phyloP scores from a whole-genome alignment of 1,140 invertebrate species.

The Manduca sexta region DNA sequence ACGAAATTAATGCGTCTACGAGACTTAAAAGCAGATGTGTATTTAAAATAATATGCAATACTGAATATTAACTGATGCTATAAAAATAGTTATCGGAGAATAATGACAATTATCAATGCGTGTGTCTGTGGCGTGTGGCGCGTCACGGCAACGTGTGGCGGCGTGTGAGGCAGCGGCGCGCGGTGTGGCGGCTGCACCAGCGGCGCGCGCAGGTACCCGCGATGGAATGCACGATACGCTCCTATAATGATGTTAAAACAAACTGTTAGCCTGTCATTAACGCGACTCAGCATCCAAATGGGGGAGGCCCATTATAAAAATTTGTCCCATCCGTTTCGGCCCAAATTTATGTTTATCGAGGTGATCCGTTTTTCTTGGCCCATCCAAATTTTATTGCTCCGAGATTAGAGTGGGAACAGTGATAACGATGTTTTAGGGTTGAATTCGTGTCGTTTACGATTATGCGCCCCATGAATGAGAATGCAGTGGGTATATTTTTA shows the following conservation, averaged over 20 bases:
- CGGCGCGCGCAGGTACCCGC: slow-evolving; percentile 43
- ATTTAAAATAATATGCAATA: not conserved
- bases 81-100: not conserved
- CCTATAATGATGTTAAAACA: slow-evolving; percentile 73
- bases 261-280: slow-evolving; percentile 71
- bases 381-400: slow-evolving; percentile 66
- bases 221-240: slow-evolving; percentile 70
- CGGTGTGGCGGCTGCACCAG: too few species aligned
- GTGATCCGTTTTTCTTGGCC: slow-evolving; percentile 60
- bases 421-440: slow-evolving; percentile 66
- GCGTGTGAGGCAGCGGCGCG: not conserved
- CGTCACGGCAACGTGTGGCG: slow-evolving; percentile 1
- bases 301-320: slow-evolving; percentile 71
- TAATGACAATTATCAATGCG: slow-evolving; percentile 15
- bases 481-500: not conserved
- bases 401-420: slow-evolving; percentile 65
- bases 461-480: slow-evolving; percentile 41
- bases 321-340: slow-evolving; percentile 71
- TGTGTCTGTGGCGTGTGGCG: slow-evolving; percentile 24
- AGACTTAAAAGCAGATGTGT: too few species aligned
- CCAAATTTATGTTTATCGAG: slow-evolving; percentile 70
- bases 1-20: too few species aligned
- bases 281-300: slow-evolving; percentile 60
- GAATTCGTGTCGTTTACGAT: slow-evolving; percentile 41
- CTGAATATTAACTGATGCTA: not conserved